Base-by-base conservation (phyloP, 2,888 invertebrate species). In the Busseola fusca region DNA sequence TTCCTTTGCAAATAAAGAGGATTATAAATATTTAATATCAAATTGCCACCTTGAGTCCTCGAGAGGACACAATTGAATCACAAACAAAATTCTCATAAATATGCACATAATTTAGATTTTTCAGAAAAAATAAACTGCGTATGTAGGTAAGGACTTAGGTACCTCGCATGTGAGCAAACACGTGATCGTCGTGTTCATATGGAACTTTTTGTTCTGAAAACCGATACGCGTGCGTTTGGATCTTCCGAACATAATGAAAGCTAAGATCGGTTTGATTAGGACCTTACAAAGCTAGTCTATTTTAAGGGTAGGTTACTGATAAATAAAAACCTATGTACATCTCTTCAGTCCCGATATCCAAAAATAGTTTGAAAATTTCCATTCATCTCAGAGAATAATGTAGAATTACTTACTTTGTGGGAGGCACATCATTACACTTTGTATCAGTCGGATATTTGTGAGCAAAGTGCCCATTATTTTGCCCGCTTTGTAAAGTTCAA, bases 21-120 rank as follows among this genome's bases (percentile, higher is more conserved):
- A 81, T 73, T 67, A 82, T 73, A 73, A 80, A 80, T 80, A 82
- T 80, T 81, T 78, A 59, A 81, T 78, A 73, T 45, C 30, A 52
- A 82, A 82, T 81, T 77, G 50, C 68, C 42, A 81, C 65, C 65
- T 72, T 62, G 50, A 59, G 63, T 59, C 48, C 30, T 34, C 27
- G 27, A 57, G 48, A 57, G 59, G 59, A 69, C 59, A 63, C 58
- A 64, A 77, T 67, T 54, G 54, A 67, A 69, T 65, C 14, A 12
- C 50, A 73, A 80, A 77, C 48, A 67, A 67, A 48, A 54, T 37
- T 57, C 37, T 52, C 59, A 70, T 71, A 67, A 69, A 58, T 64
- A 78, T 67, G 65, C 34, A 69, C 67, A 81, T 70, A 42, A 42
- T 50, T 65, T 57, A 21, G 27, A 27, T 63, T 81, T 62, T 64